These are phyloP conservation scores for Brachypteracias leptosomus DNA, from an alignment of 2,113 vertebrate species.

Conservation along the genomic window DNA sequence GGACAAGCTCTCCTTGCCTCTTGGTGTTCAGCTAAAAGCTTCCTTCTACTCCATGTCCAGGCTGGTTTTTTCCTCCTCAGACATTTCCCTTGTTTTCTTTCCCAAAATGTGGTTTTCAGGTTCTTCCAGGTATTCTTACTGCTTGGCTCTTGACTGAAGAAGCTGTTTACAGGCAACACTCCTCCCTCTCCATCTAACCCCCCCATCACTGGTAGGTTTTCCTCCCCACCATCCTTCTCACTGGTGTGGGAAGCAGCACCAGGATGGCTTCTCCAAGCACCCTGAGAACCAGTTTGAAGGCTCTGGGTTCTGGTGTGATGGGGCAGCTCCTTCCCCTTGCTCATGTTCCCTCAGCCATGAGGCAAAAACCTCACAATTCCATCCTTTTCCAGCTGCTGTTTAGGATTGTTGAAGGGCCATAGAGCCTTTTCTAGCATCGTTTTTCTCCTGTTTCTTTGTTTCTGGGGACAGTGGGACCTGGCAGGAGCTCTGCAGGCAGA, in stretches of 20 bases:
- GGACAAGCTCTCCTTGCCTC: not conserved
- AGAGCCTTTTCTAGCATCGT: not conserved
- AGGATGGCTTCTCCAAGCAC: accelerated
- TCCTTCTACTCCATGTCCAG: not conserved
- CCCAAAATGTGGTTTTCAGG: not conserved
- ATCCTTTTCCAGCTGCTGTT: not conserved
- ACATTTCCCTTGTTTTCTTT: not conserved
- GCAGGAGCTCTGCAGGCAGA: not conserved
- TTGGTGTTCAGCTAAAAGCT: not conserved
- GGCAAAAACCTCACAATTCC: not conserved
- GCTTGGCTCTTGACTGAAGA: not conserved
- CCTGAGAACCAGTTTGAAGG: not conserved
- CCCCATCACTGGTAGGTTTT: accelerated
- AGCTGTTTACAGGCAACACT: not conserved
- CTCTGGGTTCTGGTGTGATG: accelerated
- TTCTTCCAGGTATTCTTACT: not conserved
- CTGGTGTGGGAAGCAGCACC: accelerated
- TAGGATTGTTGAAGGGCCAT: not conserved
- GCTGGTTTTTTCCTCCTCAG: not conserved
- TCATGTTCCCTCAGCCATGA: not conserved
- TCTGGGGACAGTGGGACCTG: not conserved
- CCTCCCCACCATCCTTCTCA: accelerated
- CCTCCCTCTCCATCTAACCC: not conserved
- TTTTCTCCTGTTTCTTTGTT: not conserved
- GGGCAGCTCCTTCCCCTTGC: not conserved